Conservation (phyloP, 2,888 invertebrate genomes). For the Punctoribates punctum region DNA sequence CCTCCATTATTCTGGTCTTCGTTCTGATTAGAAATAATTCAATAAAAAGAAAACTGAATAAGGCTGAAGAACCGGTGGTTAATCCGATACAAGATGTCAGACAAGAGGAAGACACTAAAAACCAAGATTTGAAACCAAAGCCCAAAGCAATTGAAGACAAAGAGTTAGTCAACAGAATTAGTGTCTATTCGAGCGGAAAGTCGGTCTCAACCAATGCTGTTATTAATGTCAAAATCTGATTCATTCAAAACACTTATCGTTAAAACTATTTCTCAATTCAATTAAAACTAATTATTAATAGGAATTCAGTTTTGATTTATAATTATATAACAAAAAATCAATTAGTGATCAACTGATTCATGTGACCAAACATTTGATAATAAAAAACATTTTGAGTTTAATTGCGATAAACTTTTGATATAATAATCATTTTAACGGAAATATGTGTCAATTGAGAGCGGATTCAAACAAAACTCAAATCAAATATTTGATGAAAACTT, state of each 20-base stretch:
- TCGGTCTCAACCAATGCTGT: neutral
- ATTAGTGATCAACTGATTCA: too few species aligned
- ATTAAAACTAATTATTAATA: neutral
- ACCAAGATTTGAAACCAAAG: neutral
- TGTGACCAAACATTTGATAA: too few species aligned
- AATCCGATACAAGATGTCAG: neutral
- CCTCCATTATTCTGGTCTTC: neutral
- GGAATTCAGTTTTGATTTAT: neutral
- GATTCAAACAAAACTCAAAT: too few species aligned
- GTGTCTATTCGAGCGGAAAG: neutral
- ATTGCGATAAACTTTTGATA: too few species aligned
- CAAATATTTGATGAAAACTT: neutral
- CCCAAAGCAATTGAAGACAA: neutral
- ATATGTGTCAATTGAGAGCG: too few species aligned
- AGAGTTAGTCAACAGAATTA: neutral
- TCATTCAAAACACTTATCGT: neutral
- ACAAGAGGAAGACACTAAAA: neutral
- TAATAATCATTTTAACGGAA: too few species aligned
- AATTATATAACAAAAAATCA: too few species aligned
- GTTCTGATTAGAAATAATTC: neutral
- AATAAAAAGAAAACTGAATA: neutral
- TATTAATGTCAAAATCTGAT: neutral
- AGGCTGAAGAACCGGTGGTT: neutral
- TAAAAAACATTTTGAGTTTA: too few species aligned
- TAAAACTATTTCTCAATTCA: neutral